A percentile compares a stretch with the other conserved stretches of the same genome.
Conservation (phyloP, 2,888 invertebrate genomes). For the Hartigia nigra region DNA sequence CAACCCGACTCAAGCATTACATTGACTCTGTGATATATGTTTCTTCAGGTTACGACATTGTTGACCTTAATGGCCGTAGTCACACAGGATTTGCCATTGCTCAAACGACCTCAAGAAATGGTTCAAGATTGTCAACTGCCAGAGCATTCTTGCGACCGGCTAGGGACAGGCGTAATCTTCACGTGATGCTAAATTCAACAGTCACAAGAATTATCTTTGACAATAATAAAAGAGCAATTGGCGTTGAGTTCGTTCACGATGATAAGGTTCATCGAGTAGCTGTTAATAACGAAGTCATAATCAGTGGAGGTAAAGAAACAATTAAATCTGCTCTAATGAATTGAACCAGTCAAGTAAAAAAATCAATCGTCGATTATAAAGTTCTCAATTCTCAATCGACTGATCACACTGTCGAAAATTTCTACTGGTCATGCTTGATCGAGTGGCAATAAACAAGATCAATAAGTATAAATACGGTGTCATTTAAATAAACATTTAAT, state of each 20-base stretch:
- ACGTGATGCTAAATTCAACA: constrained; percentile 86
- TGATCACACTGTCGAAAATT: not conserved
- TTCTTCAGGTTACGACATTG: constrained; percentile 73
- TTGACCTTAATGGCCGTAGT: constrained; percentile 84
- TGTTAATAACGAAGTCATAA: constrained; percentile 77
- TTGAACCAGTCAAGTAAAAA: not conserved
- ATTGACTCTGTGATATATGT: not conserved
- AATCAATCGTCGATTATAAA: not conserved
- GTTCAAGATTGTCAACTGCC: constrained; percentile 84
- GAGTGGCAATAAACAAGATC: not conserved
- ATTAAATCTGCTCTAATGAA: not conserved
- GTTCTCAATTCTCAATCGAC: not conserved
- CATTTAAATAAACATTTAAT: not conserved
- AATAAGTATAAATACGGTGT: not conserved
- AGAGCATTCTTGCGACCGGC: constrained; percentile 87
- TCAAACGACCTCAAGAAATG: constrained; percentile 88
- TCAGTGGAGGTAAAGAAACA: constrained; percentile 66
- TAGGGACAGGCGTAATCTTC: constrained; percentile 79
- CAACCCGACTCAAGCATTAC: not conserved
- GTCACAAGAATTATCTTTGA: constrained; percentile 83
- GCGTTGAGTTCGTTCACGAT: constrained; percentile 77
- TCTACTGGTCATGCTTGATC: not conserved
- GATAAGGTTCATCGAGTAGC: constrained; percentile 70
- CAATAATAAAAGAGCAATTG: constrained; percentile 76
- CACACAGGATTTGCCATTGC: constrained; percentile 90